These are phyloP conservation scores for Panagrolaimus sp. DNA, from an alignment of 1,140 invertebrate species.

Conservation along the genomic window DNA sequence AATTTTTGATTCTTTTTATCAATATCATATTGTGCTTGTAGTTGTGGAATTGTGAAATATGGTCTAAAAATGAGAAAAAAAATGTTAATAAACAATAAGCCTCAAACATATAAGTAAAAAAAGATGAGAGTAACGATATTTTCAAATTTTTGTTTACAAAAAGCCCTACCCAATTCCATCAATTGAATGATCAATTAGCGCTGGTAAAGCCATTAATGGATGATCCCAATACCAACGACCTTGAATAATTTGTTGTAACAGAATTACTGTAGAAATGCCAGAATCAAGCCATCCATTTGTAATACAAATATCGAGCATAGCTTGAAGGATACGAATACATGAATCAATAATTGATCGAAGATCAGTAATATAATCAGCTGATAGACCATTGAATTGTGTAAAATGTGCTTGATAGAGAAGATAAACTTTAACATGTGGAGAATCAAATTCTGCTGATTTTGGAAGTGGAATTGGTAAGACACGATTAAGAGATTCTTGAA, in stretches of 20 bases:
- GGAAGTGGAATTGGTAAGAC: constrained; percentile 20
- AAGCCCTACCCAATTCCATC: constrained; percentile 60
- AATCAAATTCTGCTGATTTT: constrained; percentile 46
- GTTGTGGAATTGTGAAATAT: constrained; percentile 61
- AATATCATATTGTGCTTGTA: constrained; percentile 54
- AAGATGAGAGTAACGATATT: no score
- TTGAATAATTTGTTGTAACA: constrained; percentile 80
- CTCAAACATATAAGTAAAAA: no score
- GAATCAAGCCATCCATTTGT: constrained; percentile 77
- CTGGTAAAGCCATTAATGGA: constrained; percentile 75
- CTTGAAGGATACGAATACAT: constrained; percentile 85
- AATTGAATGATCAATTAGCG: constrained; percentile 66
- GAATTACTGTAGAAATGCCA: constrained; percentile 65
- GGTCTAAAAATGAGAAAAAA: no score
- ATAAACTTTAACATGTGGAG: constrained; percentile 78
- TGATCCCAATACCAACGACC: constrained; percentile 79
- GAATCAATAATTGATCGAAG: constrained; percentile 93
- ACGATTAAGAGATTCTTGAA: constrained; percentile 68
- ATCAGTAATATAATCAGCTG: constrained; percentile 90
- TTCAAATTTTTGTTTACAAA: neutral
- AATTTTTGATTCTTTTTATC: constrained; percentile 7
- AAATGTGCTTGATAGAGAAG: constrained; percentile 90
- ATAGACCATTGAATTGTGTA: constrained; percentile 66
- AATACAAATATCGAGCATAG: constrained; percentile 86
- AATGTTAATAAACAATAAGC: no score